Percentiles rank a stretch among this genome's conserved stretches.
Evolutionary conservation across 2,113 vertebrate genomes (phyloP).

Genomic region (Tetraodon nigroviridis): DNA sequence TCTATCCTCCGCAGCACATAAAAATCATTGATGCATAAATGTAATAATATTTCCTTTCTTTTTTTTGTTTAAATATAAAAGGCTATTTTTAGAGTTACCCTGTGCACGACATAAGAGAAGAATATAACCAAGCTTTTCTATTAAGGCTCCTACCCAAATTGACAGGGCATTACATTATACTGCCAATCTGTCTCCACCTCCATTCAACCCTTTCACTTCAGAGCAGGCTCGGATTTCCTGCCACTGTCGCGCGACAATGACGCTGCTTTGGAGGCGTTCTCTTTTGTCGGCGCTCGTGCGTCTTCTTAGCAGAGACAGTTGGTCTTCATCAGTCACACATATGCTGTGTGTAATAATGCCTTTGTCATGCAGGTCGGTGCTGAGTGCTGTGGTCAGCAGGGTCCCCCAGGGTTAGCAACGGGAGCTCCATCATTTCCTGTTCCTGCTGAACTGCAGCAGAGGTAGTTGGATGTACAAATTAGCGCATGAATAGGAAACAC

Average conservation of each 20-base stretch:
- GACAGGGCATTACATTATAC: conserved; percentile 35
- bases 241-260: conserved; percentile 31
- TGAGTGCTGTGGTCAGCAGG: conserved; percentile 63
- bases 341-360: conserved; percentile 58
- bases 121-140: conserved; percentile 37
- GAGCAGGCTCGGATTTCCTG: conserved; percentile 30
- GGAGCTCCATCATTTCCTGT: conserved; percentile 63
- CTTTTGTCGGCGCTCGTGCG: conserved; percentile 35
- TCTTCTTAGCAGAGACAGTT: conserved; percentile 45
- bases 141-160: conserved; percentile 48
- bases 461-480: conserved; percentile 64
- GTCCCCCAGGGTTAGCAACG: conserved; percentile 58
- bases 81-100: conserved; percentile 16
- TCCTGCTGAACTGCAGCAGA: conserved; percentile 46
- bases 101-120: conserved; percentile 20
- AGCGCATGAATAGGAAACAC: conserved; percentile 65
- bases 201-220: conserved; percentile 50
- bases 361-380: conserved; percentile 51
- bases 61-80: conserved; percentile 31
- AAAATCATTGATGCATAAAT: conserved; percentile 39
- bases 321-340: conserved; percentile 69
- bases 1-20: conserved; percentile 17
- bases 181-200: conserved; percentile 11
- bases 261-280: conserved; percentile 34
- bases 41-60: conserved; percentile 34